Conservation (phyloP, 2,888 invertebrate species). For the Podabrus alpinus region DNA sequence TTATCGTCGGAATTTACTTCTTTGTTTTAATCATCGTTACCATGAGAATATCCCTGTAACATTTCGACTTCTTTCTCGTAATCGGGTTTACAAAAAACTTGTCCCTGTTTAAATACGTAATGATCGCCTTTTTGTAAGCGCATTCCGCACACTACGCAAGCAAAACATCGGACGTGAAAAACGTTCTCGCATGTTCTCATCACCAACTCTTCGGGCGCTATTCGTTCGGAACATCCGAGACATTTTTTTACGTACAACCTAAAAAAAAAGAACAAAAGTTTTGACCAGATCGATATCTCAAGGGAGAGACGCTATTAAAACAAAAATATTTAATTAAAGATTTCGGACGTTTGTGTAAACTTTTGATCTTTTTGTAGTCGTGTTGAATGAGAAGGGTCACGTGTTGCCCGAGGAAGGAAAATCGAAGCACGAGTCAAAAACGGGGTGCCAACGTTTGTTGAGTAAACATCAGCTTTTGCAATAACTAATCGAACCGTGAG, state of each 20-base stretch:
- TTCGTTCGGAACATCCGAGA: constrained; percentile 71
- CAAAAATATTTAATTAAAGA: constrained; percentile 11
- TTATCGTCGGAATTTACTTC: background rate
- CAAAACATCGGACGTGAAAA: constrained; percentile 80
- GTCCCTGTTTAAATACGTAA: constrained; percentile 77
- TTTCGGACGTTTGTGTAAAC: constrained; percentile 10
- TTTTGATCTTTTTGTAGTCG: constrained; percentile 14
- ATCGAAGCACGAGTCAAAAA: constrained; percentile 17
- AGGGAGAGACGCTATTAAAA: background rate
- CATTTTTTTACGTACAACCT: constrained; percentile 77
- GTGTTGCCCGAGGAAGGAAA: constrained; percentile 15
- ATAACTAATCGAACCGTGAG: constrained; percentile 19
- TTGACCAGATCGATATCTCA: background rate
- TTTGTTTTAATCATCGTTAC: constrained; percentile 40
- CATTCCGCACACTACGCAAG: constrained; percentile 76
- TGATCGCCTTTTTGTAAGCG: constrained; percentile 80
- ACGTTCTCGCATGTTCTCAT: constrained; percentile 76
- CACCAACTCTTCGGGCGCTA: constrained; percentile 77
- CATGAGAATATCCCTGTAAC: constrained; percentile 65
- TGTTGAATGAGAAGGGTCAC: constrained; percentile 6
- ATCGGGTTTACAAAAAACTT: constrained; percentile 78
- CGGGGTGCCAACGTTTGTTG: constrained; percentile 5
- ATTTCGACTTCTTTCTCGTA: constrained; percentile 80
- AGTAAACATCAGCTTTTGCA: constrained; percentile 17
- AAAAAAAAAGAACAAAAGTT: constrained; percentile 39